phyloP scores from a whole-genome alignment of 2,797 vertebrate species.

The Tiaroga cobitis region DNA sequence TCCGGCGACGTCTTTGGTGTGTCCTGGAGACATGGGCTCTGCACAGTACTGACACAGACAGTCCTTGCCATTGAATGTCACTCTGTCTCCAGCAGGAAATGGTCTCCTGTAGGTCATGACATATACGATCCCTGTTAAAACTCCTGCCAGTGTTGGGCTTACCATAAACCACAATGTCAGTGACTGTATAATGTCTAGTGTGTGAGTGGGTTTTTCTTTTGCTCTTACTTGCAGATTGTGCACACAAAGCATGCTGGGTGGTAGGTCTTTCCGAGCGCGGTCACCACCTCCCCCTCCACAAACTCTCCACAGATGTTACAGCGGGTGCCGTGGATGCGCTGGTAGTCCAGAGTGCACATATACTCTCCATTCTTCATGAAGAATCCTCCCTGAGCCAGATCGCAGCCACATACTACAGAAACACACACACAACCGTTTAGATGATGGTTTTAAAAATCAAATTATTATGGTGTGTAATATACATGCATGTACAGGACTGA shows the following conservation, averaged over 20 bases:
- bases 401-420: slow-evolving; percentile 91
- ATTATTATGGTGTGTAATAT: background rate
- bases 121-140: background rate
- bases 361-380: slow-evolving; percentile 92
- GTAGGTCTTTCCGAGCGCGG: slow-evolving; percentile 94
- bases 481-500: background rate
- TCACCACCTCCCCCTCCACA: slow-evolving; percentile 95
- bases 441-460: background rate
- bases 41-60: slow-evolving; percentile 93
- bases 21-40: slow-evolving; percentile 82
- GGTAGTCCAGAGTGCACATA: slow-evolving; percentile 95
- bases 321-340: slow-evolving; percentile 91
- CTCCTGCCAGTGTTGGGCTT: background rate
- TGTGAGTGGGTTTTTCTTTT: background rate
- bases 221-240: slow-evolving; percentile 91
- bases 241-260: slow-evolving; percentile 96
- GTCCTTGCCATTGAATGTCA: slow-evolving; percentile 95
- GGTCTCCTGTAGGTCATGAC: slow-evolving; percentile 81
- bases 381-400: slow-evolving; percentile 94
- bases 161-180: background rate
- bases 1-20: slow-evolving; percentile 76
- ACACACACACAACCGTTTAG: slow-evolving; percentile 29
- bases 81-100: slow-evolving; percentile 92
- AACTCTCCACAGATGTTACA: slow-evolving; percentile 95
- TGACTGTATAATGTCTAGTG: background rate